These are phyloP conservation scores for Clarias batrachus DNA, from an alignment of 2,113 vertebrate genomes.

Conservation along the genomic window DNA sequence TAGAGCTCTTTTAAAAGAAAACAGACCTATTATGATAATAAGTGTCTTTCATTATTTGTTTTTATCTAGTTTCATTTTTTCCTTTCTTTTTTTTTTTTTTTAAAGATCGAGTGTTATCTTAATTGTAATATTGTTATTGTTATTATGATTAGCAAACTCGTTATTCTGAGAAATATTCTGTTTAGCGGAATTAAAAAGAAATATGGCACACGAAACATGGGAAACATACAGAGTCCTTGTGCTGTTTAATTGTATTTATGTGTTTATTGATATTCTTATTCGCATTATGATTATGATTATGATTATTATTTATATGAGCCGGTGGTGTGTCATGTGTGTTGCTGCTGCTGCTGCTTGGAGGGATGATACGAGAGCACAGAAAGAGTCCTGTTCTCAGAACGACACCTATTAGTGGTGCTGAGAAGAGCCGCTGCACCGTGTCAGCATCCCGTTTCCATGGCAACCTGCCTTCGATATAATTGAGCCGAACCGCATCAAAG, in stretches of 20 bases:
- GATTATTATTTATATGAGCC: not conserved
- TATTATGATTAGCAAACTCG: conserved; percentile 79
- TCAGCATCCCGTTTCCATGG: conserved; percentile 70
- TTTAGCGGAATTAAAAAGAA: conserved; percentile 74
- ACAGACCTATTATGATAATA: conserved; percentile 66
- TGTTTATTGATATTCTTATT: not conserved
- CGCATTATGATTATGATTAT: conserved; percentile 12
- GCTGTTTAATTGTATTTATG: conserved; percentile 38
- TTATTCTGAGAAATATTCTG: conserved; percentile 77
- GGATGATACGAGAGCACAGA: conserved; percentile 47
- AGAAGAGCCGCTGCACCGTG: conserved; percentile 59
- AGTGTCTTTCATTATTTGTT: conserved; percentile 75
- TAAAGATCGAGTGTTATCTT: conserved; percentile 76
- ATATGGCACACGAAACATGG: conserved; percentile 71
- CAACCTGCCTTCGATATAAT: conserved; percentile 63
- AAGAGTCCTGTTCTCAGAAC: conserved; percentile 59
- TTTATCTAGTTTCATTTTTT: conserved; percentile 70
- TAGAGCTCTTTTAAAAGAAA: conserved; percentile 75
- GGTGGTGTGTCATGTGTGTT: not conserved
- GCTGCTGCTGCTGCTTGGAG: conserved; percentile 25
- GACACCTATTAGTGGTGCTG: conserved; percentile 63
- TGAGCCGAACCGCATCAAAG: conserved; percentile 57
- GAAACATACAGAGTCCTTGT: conserved; percentile 65
- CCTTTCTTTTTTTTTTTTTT: conserved; percentile 20
- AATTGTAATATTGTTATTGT: conserved; percentile 83